Percentiles rank a stretch among this genome's conserved stretches.
phyloP scores from a whole-genome alignment of 2,888 invertebrate species.

The Dicycla oo region DNA sequence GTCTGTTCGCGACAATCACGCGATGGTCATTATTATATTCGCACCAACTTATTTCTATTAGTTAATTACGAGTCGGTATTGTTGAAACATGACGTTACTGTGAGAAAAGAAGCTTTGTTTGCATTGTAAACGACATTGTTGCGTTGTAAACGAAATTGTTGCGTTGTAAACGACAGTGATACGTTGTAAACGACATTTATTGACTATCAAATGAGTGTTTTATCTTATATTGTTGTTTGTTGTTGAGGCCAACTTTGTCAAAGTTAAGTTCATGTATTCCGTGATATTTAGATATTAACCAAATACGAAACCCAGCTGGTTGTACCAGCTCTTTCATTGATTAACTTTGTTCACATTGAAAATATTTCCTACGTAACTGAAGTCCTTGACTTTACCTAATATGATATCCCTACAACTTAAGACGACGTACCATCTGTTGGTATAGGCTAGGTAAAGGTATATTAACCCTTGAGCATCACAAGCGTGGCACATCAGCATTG shows the following conservation, averaged over 20 bases:
- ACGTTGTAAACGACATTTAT: slow-evolving; percentile 16
- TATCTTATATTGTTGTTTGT: neutral
- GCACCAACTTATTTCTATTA: slow-evolving; percentile 30
- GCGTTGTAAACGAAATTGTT: slow-evolving; percentile 17
- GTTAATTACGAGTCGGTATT: slow-evolving; percentile 45
- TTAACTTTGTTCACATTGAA: too few relatives aligned
- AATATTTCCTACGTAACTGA: neutral
- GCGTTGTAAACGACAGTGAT: slow-evolving; percentile 13
- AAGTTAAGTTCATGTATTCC: neutral
- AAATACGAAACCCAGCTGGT: neutral
- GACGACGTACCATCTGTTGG: neutral
- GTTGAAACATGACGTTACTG: slow-evolving; percentile 17
- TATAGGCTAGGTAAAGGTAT: too few relatives aligned
- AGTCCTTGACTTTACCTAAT: neutral
- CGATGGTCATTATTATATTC: slow-evolving; percentile 42
- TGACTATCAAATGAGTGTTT: slow-evolving; percentile 8
- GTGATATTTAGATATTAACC: neutral
- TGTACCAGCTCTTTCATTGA: neutral
- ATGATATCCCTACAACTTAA: neutral
- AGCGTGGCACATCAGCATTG: neutral
- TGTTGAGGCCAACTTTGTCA: neutral
- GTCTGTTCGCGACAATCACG: slow-evolving; percentile 36
- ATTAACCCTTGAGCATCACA: neutral
- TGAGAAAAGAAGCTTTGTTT: slow-evolving; percentile 39
- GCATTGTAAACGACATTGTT: slow-evolving; percentile 15